Conservation (phyloP, 2,797 vertebrate species). For the Atherinosoma microstoma region DNA sequence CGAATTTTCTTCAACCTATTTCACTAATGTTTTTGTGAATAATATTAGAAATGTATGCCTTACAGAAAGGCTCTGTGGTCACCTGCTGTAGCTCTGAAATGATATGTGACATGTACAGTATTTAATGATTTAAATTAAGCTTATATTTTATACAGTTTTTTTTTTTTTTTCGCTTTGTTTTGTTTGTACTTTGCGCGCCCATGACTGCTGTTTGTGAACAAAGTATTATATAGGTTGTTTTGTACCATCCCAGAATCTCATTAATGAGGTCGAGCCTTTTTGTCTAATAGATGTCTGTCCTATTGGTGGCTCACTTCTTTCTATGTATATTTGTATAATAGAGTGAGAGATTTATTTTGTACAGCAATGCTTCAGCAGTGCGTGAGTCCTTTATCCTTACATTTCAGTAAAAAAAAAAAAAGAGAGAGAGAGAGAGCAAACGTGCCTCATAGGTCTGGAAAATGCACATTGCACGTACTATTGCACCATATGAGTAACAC, state of each 20-base stretch:
- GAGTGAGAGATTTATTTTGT: slow-evolving; percentile 62
- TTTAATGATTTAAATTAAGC: slow-evolving; percentile 87
- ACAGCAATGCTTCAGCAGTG: slow-evolving; percentile 39
- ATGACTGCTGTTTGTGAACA: slow-evolving; percentile 76
- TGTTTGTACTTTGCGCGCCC: slow-evolving; percentile 54
- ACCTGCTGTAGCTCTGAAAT: slow-evolving; percentile 74
- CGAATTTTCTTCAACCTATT: slow-evolving; percentile 18
- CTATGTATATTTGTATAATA: slow-evolving; percentile 61
- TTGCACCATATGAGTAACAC: slow-evolving; percentile 28
- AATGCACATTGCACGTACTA: slow-evolving; percentile 46
- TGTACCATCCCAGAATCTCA: slow-evolving; percentile 53
- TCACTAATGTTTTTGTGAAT: slow-evolving; percentile 44
- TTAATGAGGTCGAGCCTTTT: slow-evolving; percentile 48
- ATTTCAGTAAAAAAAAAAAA: slow-evolving; percentile 8
- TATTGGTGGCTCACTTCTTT: slow-evolving; percentile 21
- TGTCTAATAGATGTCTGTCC: slow-evolving; percentile 30
- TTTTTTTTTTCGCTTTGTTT: slow-evolving; percentile 28
- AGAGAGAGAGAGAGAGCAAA: slow-evolving; percentile 1
- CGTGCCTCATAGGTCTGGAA: slow-evolving; percentile 47
- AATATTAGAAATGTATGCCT: slow-evolving; percentile 59
- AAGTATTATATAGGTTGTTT: slow-evolving; percentile 57
- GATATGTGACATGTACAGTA: slow-evolving; percentile 82
- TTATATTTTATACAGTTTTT: slow-evolving; percentile 78
- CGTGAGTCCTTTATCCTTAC: slow-evolving; percentile 16
- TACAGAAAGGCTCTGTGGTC: slow-evolving; percentile 55